Evolutionary conservation across 1,140 invertebrate genomes (phyloP), one percentile per base, ranked within the genome.

Genomic region (Drosophila pandora): DNA sequence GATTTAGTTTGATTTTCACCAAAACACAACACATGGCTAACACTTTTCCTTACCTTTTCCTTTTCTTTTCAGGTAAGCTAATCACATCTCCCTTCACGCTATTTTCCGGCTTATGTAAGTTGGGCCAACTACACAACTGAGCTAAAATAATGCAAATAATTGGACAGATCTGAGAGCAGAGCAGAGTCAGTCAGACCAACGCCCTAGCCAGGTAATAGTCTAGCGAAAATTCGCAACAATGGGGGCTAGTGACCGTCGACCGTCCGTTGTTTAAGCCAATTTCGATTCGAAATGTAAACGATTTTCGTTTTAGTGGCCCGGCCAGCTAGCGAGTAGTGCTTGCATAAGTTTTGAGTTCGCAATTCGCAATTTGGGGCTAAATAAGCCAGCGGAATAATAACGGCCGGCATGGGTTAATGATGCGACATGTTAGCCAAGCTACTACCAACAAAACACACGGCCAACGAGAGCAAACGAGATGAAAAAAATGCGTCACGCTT

Each of bases 401-500:
- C 62, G 77, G 74, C 54, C 50, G 67, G 47, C 74, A 59, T 63
- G 49, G 79, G 82, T 85, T 85, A 85, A 85, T 85, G 82, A 85
- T 85, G 82, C 74, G 82, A 87, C 69, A 84, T 85, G 71, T 85
- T 58, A 67, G 70, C 64, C 54, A 71, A 47, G 45, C 28, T 17
- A 22, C 25, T 34, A 34, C 32, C 34, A 37, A 37, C 34, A 1
- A 37, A 69, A 49, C 43, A 69, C 41, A 13, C 30, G 2, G 22
- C 7, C 47, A 48, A 23, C 45, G 6, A 74, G 69, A 58, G 43
- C 28, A 71, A 65, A 58, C 49, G 34, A 76, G 53, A 50, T 34
- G 17, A 54, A 45, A 47, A 80, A 82, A 87, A 79, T 85, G 82
- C 82, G 82, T 87, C 83, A 85, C 74, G 83, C 83, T 85, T 85